Base-by-base conservation (phyloP, 2,888 invertebrate genomes). In the Lithophane leautieri region DNA sequence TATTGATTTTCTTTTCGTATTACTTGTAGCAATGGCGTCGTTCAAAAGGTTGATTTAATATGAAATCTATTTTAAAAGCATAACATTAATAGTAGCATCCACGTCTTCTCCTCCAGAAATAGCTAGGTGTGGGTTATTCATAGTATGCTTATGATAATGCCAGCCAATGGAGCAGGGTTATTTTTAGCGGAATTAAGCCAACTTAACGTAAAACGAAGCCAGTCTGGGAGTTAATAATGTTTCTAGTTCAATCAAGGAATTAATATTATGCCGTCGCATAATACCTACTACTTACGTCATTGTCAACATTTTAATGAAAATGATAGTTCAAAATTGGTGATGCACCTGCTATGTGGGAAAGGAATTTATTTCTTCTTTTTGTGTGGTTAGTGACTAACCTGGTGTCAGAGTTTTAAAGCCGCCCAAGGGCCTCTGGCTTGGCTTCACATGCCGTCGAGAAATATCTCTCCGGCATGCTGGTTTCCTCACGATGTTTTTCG, bases 151-250 rank as follows among this genome's bases (percentile, higher is more conserved):
- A 67, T 70, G 63, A 78, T 78, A 67, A 70, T 52, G 44, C 42
- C 25, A 9, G 44, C 9, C 47, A 25, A 63, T 56, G n/a, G 54
- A 54, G 47, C 9, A 14, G 4, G 19, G 60, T 9, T 78, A 78
- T 73, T 78, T 81, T 67, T 73, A 62, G 54, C 9, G 4, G 22
- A 28, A 65, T 69, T 50, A 70, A 44, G 58, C 60, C 52, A 34
- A 65, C 12, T 54, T 52, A 42, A 25, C 12, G 14, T 63, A 62
- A 44, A 19, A 66, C 2, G 8, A 56, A 56, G 25, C 22, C 54
- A n/a, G 22, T 44, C 40, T 50, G 9, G 2, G 14, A 34, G 22
- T 40, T 16, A 19, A 47, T 28, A 52, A 80, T 14, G 4, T 62
- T 44, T 2, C 40, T 50, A 19, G 28, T 28, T 19, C 28, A 28